Base-by-base conservation (phyloP, 2,113 vertebrate genomes). In the Cyanoderma ruficeps region DNA sequence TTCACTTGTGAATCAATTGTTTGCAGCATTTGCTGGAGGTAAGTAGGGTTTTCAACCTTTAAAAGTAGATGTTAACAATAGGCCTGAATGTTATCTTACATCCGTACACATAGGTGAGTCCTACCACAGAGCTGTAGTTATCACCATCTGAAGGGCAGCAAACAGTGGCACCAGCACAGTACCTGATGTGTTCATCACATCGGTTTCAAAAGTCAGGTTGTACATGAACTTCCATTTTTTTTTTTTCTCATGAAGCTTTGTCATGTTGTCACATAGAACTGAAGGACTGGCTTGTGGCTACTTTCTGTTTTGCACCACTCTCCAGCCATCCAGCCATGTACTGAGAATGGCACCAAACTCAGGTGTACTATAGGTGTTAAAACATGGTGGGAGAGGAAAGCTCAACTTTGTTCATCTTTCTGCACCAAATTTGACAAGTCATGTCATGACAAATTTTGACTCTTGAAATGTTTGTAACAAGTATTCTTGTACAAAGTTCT, bases 1-100 rank as follows among this genome's bases (percentile, higher is more conserved):
- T 82, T 95, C 91, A 94, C 53, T 93, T 90, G 53, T 37, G 77
- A 90, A 57, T 93, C 91, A 94, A 84, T 93, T 96, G 81, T 95
- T 95, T 93, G 65, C 71, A 86, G 70, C 24, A 28, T 67, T 95
- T 74, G 71, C 84, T 94, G 81, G 63, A 93, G 78, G 87, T 88
- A 80, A 80, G 47, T 11, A 72, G 55, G 35, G 17, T 65, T 96
- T 93, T 91, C 82, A 83, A 3, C 31, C 39, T 91, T 85, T 91
- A 87, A 91, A 94, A 85, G 83, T 85, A 85, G 67, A 55, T 61
- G 30, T 50, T 76, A 93, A 79, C 46, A 41, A 57, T 30, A 65
- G 35, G 20, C 49, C 35, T 47, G 63, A 46, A 35, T 46, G 23
- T 46, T 71, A 19, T 24, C 61, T 72, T 64, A 24, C 49, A 33